phyloP scores from a whole-genome alignment of 2,888 invertebrate species.

The Nebria brevicollis region DNA sequence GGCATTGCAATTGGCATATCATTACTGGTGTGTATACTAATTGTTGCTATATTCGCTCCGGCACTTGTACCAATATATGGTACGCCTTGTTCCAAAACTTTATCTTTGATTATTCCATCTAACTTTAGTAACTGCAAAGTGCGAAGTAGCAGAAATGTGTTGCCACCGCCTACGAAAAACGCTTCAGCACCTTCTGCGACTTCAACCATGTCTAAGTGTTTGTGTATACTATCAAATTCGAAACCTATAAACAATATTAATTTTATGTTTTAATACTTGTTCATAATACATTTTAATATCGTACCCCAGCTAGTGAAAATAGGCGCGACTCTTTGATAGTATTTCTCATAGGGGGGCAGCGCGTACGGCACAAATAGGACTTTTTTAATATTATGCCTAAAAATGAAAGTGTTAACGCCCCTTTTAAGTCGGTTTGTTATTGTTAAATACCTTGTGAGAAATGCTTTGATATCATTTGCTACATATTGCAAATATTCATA shows the following conservation, averaged over 20 bases:
- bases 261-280: too few species aligned
- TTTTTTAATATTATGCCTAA: constrained; percentile 71
- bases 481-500: constrained; percentile 74
- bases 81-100: constrained; percentile 71
- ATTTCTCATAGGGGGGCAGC: constrained; percentile 71
- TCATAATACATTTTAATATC: too few species aligned
- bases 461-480: constrained; percentile 69
- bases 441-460: constrained; percentile 69
- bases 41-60: constrained; percentile 84
- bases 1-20: constrained; percentile 89
- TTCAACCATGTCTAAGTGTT: constrained; percentile 64
- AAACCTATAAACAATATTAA: constrained; percentile 61
- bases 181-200: constrained; percentile 73
- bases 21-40: constrained; percentile 84
- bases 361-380: constrained; percentile 83
- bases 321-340: constrained; percentile 69
- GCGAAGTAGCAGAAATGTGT: constrained; percentile 80
- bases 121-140: constrained; percentile 72
- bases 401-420: constrained; percentile 53
- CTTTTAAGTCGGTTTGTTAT: constrained; percentile 21
- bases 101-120: constrained; percentile 70
- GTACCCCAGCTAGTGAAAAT: constrained; percentile 73
- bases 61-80: constrained; percentile 84
- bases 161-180: constrained; percentile 84
- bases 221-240: constrained; percentile 74